These are phyloP conservation scores for Squalus acanthias DNA, from an alignment of 2,797 vertebrate species.

Conservation along the genomic window DNA sequence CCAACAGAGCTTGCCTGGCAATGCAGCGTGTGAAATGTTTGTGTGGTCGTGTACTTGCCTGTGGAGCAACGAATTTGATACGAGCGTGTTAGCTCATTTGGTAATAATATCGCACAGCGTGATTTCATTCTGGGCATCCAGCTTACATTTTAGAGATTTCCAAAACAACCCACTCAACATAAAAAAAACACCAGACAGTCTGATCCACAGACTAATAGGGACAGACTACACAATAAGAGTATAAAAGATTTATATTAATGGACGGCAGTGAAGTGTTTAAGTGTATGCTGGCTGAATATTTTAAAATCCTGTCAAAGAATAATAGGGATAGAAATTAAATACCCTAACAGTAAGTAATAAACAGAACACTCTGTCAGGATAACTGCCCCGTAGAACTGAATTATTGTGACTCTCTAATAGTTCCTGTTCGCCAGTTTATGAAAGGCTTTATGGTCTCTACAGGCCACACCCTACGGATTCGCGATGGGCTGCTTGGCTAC, in stretches of 20 bases:
- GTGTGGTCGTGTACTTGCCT: neutral
- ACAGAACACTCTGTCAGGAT: neutral
- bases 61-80: neutral
- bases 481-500: neutral
- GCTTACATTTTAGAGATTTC: neutral
- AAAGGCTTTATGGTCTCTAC: neutral
- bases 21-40: neutral
- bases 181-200: neutral
- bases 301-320: neutral
- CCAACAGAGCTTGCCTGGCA: neutral
- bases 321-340: neutral
- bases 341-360: neutral
- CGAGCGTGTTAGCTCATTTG: neutral
- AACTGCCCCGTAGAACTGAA: neutral
- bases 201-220: neutral
- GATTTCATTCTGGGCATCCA: neutral
- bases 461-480: neutral
- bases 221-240: neutral
- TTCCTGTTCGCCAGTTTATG: neutral
- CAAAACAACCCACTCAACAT: neutral
- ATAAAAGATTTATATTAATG: neutral
- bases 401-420: neutral
- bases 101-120: neutral
- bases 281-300: neutral
- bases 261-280: neutral